These are phyloP conservation scores for Pediacus dermestoides DNA, from an alignment of 2,888 invertebrate genomes.

Conservation along the genomic window DNA sequence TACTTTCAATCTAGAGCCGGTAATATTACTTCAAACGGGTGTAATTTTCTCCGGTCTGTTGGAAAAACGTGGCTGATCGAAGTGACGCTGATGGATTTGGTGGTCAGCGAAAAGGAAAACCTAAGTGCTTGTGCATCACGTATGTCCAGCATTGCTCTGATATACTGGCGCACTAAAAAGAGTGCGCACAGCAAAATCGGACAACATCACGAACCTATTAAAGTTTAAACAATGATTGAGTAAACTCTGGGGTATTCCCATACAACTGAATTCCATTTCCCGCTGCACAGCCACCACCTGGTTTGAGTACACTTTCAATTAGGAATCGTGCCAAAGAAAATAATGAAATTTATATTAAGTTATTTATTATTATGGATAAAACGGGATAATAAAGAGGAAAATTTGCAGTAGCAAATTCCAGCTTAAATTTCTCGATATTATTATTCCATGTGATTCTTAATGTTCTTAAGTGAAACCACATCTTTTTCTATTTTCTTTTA, in stretches of 20 bases:
- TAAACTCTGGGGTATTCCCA: conserved; percentile 31
- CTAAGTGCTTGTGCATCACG: conserved; percentile 8
- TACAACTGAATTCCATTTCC: conserved; percentile 37
- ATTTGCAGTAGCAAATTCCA: too few relatives aligned
- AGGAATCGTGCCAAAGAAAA: too few relatives aligned
- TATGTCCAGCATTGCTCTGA: too few relatives aligned
- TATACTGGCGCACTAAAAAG: not conserved
- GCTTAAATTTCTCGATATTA: too few relatives aligned
- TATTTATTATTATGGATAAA: too few relatives aligned
- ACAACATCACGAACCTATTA: conserved; percentile 18
- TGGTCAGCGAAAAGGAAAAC: conserved; percentile 24
- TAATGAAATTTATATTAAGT: too few relatives aligned
- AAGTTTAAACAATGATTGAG: conserved; percentile 41
- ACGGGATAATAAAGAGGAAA: too few relatives aligned
- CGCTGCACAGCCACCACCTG: conserved; percentile 18
- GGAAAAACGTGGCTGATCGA: conserved; percentile 18
- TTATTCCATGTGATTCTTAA: too few relatives aligned
- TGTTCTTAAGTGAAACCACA: too few relatives aligned
- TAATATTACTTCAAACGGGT: conserved; percentile 24
- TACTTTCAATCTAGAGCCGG: conserved; percentile 26
- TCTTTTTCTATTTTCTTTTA: too few relatives aligned
- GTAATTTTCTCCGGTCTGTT: conserved; percentile 25
- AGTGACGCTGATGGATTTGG: conserved; percentile 26
- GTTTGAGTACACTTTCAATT: conserved; percentile 26
- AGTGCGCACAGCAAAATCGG: not conserved